Percentiles rank a stretch among this genome's conserved stretches.
Evolutionary conservation across 2,888 invertebrate genomes (phyloP).

Genomic region (Dolomedes plantarius): DNA sequence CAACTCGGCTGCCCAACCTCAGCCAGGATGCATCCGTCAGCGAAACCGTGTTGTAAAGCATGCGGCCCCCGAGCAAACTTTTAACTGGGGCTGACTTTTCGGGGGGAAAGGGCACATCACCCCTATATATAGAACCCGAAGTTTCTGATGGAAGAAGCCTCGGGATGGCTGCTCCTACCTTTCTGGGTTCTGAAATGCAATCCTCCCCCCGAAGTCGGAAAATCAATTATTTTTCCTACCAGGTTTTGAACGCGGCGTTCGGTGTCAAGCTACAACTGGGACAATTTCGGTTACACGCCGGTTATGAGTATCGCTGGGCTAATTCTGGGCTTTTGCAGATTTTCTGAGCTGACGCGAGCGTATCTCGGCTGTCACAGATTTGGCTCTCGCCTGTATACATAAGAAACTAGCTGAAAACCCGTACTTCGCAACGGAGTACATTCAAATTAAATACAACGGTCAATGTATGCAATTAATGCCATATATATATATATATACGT

Average conservation of each 20-base stretch:
- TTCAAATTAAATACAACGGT: no score
- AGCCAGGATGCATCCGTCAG: constrained; percentile 54
- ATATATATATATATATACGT: no score
- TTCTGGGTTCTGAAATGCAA: constrained; percentile 46
- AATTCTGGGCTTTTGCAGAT: neutral
- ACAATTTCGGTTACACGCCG: neutral
- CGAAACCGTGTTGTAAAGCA: constrained; percentile 38
- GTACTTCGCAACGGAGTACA: no score
- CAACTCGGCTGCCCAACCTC: constrained; percentile 44
- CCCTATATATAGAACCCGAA: constrained; percentile 56
- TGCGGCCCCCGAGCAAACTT: constrained; percentile 34
- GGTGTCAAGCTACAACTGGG: neutral
- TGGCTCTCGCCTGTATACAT: no score
- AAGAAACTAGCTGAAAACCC: no score
- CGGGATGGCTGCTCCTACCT: constrained; percentile 34
- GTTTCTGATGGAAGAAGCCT: constrained; percentile 24
- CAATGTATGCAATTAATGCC: no score
- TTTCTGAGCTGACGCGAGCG: no score
- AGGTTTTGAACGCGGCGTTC: constrained; percentile 37
- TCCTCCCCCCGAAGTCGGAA: constrained; percentile 55
- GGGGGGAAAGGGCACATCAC: neutral
- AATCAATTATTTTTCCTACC: constrained; percentile 63
- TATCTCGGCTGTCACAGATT: no score
- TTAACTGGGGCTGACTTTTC: constrained; percentile 42
- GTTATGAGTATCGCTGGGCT: neutral